Evolutionary conservation across 2,888 invertebrate genomes (phyloP).

Genomic region (Neoaliturus tenellus): DNA sequence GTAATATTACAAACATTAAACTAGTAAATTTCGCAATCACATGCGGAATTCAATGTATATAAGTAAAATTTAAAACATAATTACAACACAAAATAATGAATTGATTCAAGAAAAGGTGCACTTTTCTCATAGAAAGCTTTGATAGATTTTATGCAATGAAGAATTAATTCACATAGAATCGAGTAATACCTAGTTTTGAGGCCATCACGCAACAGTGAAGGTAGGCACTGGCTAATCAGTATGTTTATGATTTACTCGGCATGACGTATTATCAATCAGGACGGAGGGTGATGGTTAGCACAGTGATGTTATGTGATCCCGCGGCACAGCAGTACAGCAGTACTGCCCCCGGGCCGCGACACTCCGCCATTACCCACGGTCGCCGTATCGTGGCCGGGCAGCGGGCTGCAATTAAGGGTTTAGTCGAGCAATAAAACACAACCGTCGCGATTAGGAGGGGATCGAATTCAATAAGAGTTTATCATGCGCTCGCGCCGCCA

Average conservation of each 20-base stretch:
- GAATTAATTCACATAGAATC: no score
- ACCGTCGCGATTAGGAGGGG: constrained; percentile 8
- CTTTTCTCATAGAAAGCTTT: no score
- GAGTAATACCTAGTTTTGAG: no score
- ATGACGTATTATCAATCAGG: background rate
- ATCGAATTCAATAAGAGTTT: constrained; percentile 33
- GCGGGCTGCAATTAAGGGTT: background rate
- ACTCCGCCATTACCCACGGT: background rate
- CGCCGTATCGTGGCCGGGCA: background rate
- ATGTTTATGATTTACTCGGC: background rate
- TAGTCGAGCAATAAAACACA: background rate
- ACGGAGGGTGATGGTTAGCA: background rate
- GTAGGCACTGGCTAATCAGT: no score
- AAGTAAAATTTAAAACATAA: no score
- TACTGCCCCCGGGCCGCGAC: background rate
- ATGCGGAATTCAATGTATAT: no score
- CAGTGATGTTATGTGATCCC: background rate
- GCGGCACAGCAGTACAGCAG: background rate
- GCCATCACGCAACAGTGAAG: no score
- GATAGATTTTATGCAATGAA: no score
- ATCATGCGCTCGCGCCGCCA: constrained; percentile 17
- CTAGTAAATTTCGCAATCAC: no score
- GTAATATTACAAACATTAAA: no score
- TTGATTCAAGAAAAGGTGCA: no score
- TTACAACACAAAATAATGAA: no score